Evolutionary conservation across 2,888 invertebrate genomes (phyloP), one percentile per base, ranked within the genome.

Genomic region (Mythimna lalbum): DNA sequence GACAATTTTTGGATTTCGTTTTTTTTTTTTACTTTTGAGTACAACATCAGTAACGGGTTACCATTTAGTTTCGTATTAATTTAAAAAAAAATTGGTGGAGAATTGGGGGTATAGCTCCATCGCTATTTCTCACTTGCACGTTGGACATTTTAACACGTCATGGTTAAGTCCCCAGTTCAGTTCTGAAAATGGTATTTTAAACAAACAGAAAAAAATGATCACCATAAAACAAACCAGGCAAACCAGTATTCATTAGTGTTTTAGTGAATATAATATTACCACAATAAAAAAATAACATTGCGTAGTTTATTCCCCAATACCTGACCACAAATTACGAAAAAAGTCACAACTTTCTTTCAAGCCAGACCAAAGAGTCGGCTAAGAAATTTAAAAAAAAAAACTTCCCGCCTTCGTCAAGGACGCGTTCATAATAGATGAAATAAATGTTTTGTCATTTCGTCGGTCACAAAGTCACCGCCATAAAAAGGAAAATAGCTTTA

Each of bases 401-500:
- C 50, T 60, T 67, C 69, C 72, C 80, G 73, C 71, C 71, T 66
- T 77, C 43, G 65, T 76, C 86, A 87, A 86, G 85, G 86, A 81
- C 85, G 74, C 65, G 50, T 74, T 59, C 53, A 86, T 82, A 86
- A 71, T 73, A 69, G 36, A 69, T 59, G 62, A 71, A 71, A 73
- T 61, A 88, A 89, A 78, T 89, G 88, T 90, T 90, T 91, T 90
- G 89, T 90, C 87, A 85, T 85, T 74, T 81, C 76, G 85, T 82
- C 62, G 76, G 81, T 83, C 56, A 73, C 84, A 79, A 83, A 81
- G 82, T 80, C 76, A 81, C 86, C 84, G 86, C 83, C 79, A 80
- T 85, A 82, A 87, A 86, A 65, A 85, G 83, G 87, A 88, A 90
- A 90, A 91, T 90, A 85, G 87, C 83, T 88, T 89, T 90, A 91